These are phyloP conservation scores for Aramus guarauna DNA, from an alignment of 2,113 vertebrate species.

Conservation along the genomic window DNA sequence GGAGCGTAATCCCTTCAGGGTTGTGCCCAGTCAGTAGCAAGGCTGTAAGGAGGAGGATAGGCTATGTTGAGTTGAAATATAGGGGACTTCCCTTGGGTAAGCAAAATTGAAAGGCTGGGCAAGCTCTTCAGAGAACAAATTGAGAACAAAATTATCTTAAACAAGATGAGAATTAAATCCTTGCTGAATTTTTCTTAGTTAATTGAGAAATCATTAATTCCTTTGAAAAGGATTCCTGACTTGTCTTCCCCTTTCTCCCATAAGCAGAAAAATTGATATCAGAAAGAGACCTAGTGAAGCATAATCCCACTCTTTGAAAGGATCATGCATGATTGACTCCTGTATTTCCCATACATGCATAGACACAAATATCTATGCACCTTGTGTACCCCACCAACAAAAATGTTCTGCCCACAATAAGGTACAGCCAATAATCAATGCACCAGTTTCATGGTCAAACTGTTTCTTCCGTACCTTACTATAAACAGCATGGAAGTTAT, in stretches of 20 bases:
- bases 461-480: conserved; percentile 1
- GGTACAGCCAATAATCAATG: background rate
- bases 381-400: background rate
- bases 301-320: background rate
- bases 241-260: background rate
- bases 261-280: background rate
- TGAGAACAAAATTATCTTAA: background rate
- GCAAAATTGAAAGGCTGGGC: background rate
- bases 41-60: background rate
- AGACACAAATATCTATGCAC: background rate
- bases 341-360: background rate
- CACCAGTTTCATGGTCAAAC: background rate
- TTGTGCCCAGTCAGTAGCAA: background rate
- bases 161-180: background rate
- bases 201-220: background rate
- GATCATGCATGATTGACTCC: background rate
- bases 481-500: background rate
- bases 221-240: background rate
- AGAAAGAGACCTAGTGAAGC: background rate
- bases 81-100: background rate
- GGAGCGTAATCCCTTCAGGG: background rate
- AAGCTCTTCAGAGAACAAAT: background rate
- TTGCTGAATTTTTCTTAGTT: background rate
- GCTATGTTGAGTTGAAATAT: background rate
- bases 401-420: background rate